These are phyloP conservation scores for Ornithorhynchus anatinus DNA, from an alignment of 2,113 vertebrate genomes.

Conservation along the genomic window DNA sequence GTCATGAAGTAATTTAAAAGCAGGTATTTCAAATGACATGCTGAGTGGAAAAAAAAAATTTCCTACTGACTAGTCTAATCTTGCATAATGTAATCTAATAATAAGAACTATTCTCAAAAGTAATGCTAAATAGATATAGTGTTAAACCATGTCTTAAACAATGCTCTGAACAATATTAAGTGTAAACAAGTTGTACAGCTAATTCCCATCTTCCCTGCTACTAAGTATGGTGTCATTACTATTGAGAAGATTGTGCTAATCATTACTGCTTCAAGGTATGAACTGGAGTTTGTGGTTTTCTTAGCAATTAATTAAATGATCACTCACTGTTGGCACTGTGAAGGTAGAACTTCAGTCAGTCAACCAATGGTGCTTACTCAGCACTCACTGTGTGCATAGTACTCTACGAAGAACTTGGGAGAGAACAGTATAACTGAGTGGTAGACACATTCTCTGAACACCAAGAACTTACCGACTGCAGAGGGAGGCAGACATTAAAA, in stretches of 20 bases:
- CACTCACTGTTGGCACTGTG: too few relatives aligned
- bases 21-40: conserved; percentile 72
- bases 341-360: background rate
- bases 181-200: conserved; percentile 60
- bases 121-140: conserved; percentile 66
- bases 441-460: too few relatives aligned
- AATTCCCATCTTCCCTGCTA: conserved; percentile 40
- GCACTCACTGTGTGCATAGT: background rate
- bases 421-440: too few relatives aligned
- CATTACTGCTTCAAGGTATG: conserved; percentile 47
- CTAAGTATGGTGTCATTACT: conserved; percentile 51
- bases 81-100: conserved; percentile 78
- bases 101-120: conserved; percentile 69
- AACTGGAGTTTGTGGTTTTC: conserved; percentile 55
- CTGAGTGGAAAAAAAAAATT: conserved; percentile 67
- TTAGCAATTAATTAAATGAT: conserved; percentile 58
- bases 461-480: too few relatives aligned
- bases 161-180: conserved; percentile 59
- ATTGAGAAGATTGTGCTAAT: conserved; percentile 50
- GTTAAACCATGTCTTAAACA: conserved; percentile 63
- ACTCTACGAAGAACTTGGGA: too few relatives aligned
- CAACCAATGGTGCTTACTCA: background rate
- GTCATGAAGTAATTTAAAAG: conserved; percentile 73
- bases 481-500: too few relatives aligned
- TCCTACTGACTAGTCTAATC: conserved; percentile 76